phyloP scores from a whole-genome alignment of 2,113 vertebrate genomes.

The Pontoporia blainvillei region DNA sequence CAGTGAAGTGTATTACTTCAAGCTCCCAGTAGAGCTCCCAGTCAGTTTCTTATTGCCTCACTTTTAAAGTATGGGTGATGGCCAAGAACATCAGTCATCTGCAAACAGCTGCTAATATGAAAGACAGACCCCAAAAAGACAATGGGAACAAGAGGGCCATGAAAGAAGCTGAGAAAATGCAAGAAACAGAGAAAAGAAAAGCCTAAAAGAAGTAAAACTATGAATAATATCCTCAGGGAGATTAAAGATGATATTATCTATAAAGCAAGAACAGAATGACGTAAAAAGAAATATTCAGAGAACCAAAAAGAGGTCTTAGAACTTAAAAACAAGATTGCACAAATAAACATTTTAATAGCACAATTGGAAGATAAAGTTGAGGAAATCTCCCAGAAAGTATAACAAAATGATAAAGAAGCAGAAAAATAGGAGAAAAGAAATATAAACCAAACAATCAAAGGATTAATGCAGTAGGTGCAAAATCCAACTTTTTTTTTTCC shows the following conservation, averaged over 20 bases:
- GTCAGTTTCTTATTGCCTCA: not conserved
- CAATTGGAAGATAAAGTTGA: not conserved
- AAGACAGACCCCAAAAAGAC: not conserved
- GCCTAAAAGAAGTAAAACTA: not conserved
- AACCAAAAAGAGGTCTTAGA: not conserved
- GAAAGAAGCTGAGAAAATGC: not conserved
- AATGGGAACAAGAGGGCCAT: not conserved
- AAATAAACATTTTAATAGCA: not conserved
- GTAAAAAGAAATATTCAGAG: not conserved
- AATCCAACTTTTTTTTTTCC: not conserved
- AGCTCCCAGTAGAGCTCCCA: not conserved
- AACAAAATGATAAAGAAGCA: not conserved
- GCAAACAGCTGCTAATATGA: not conserved
- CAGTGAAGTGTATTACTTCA: not conserved
- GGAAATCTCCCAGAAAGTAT: not conserved
- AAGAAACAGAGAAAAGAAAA: not conserved
- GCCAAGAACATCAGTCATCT: not conserved
- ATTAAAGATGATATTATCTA: not conserved
- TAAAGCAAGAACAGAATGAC: not conserved
- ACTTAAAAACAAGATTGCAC: not conserved
- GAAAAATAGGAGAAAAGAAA: not conserved
- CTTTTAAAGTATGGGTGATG: not conserved
- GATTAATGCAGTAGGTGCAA: not conserved
- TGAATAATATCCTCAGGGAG: not conserved
- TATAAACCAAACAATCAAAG: not conserved